These are phyloP conservation scores for Aplysina aerophoba DNA, from an alignment of 37 sponge, comb jelly and placozoan species.

Conservation along the genomic window DNA sequence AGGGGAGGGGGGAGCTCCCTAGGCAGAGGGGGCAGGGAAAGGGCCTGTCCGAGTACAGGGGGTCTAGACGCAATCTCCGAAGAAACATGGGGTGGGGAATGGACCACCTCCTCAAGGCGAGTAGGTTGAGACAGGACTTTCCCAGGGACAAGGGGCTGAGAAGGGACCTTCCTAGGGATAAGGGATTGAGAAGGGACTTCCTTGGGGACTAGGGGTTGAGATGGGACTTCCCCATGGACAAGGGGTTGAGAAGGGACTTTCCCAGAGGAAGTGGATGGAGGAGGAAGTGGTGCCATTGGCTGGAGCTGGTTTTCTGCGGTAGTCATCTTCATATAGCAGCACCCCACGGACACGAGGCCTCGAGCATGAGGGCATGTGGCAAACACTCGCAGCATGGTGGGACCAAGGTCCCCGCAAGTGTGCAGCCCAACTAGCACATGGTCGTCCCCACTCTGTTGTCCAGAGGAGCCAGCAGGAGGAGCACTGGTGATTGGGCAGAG, in stretches of 20 bases:
- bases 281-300: no score
- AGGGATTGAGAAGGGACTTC: no score
- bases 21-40: not conserved
- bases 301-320: not conserved
- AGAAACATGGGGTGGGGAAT: no score
- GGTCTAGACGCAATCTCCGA: no score
- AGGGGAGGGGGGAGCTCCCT: not conserved
- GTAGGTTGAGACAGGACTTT: no score
- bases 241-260: no score
- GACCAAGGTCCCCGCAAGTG: conserved; percentile 78
- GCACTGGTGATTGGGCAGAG: not conserved
- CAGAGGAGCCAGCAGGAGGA: not conserved
- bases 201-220: no score
- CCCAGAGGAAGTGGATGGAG: no score
- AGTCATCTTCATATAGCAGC: conserved; percentile 87
- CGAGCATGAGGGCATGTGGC: conserved; percentile 25
- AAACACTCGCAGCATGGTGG: conserved; percentile 76
- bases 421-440: conserved; percentile 72
- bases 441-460: not conserved
- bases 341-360: conserved; percentile 74
- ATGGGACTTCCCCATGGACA: no score
- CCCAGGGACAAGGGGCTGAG: no score
- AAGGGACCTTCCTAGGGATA: no score
- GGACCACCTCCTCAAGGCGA: no score
- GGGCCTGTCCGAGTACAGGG: not conserved